Conservation (phyloP, 2,113 vertebrate genomes). For the Coregonus clupeaformis region DNA sequence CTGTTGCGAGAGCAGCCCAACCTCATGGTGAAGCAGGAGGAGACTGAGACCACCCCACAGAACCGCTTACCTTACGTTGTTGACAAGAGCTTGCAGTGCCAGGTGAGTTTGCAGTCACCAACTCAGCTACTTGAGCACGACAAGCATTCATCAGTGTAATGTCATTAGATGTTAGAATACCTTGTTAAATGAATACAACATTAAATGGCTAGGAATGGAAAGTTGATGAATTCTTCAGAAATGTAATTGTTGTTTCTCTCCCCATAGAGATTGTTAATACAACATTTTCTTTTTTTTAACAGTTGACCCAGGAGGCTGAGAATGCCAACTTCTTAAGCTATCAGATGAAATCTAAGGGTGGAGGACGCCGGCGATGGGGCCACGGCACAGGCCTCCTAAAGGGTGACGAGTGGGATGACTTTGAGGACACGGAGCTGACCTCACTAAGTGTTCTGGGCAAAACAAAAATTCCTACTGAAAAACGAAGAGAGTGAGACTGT, state of each 20-base stretch:
- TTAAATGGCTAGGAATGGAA: too few species aligned
- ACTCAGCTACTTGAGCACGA: background rate
- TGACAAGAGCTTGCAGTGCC: conserved; percentile 73
- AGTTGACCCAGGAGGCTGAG: conserved; percentile 70
- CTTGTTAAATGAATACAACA: too few species aligned
- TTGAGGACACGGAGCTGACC: conserved; percentile 76
- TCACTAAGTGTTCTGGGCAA: conserved; percentile 65
- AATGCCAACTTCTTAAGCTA: conserved; percentile 68
- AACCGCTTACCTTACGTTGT: conserved; percentile 79
- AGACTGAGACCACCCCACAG: conserved; percentile 64
- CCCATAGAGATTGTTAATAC: too few species aligned
- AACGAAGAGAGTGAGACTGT: conserved; percentile 71
- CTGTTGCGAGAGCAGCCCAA: conserved; percentile 61
- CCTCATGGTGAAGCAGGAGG: conserved; percentile 61
- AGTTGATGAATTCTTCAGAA: too few species aligned
- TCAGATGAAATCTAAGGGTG: conserved; percentile 79
- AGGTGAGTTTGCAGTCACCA: conserved; percentile 50
- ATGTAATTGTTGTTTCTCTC: too few species aligned
- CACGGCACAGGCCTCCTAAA: conserved; percentile 76
- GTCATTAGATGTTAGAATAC: too few species aligned
- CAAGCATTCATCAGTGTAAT: too few species aligned
- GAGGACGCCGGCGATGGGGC: conserved; percentile 82
- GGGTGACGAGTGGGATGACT: conserved; percentile 85
- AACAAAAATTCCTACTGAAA: conserved; percentile 75
- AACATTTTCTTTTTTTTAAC: conserved; percentile 56